Evolutionary conservation across 2,888 invertebrate genomes (phyloP), one percentile per base, ranked within the genome.

Genomic region (Odontocolon sp.): DNA sequence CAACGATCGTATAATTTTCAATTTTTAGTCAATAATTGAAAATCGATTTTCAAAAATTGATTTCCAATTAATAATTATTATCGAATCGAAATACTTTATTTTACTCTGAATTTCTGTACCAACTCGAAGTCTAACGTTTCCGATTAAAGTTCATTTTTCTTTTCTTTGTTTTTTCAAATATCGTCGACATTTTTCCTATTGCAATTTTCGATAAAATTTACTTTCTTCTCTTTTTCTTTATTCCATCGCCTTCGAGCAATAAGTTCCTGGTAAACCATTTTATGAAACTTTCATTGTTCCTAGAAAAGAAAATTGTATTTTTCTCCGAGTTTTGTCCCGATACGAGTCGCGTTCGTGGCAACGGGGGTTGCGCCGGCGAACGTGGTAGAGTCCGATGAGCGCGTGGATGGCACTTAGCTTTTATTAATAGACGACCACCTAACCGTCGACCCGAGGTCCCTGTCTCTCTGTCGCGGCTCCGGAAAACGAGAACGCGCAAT

Each of bases 391-490:
- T 52, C 14, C 42, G 54, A 23, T 50, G 16, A 54, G 76, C 71
- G 77, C 67, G 77, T 70, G 66, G 77, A 70, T 74, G 73, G 77
- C 74, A 74, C 77, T 73, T 70, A 42, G 73, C 67, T 74, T 76
- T 75, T 78, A 78, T 78, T 75, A 78, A 78, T 78, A 78, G 78
- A 74, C 78, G 78, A 75, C 75, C 75, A 75, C 74, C 74, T 75
- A 77, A 74, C 66, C 70, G 69, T 71, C 59, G 61, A 40, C 66
- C 45, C 28, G 9, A 28, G 2, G 9, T 52, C 57, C 11, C 36
- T 40, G 28, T 42, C 59, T 68, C 70, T 72, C 59, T 63, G 31
- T 28, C 61, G 42, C 11, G 11, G 21, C 38, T 26, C 54, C 23
- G 59, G 54, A 40, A 76, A 61, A 69, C 66, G 66, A 52, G 67